Evolutionary conservation across 2,888 invertebrate genomes (phyloP), one percentile per base, ranked within the genome.

Genomic region (Corbicula japonica): DNA sequence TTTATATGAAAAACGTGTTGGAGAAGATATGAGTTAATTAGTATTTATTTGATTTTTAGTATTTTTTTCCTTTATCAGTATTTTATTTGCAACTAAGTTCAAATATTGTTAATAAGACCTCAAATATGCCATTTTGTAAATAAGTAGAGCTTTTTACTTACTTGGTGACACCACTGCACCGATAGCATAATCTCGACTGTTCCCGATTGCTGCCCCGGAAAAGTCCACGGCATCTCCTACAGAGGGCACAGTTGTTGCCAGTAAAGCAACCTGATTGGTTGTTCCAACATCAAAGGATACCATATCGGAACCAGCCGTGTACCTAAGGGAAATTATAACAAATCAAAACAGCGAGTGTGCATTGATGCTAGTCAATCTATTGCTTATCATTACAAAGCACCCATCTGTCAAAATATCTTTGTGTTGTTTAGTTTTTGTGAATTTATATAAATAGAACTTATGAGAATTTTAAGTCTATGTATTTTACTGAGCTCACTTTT

Each of bases 151-250:
- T 6, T 46, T 32, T 28, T n/a, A 73, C 71, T 23, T 56, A 80
- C 80, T 76, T 46, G 44, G 52, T 21, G 63, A 54, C 15, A 81
- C 46, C 0, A 62, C 56, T 0, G 63, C 74, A 6, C 74, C 76
- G n/a, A 81, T 66, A 5, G 76, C 76, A 48, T 81, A 81, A 26
- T 74, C 66, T 32, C 74, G 26, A 32, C 5, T 32, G 23, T 30
- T 32, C 5, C 48, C 23, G 12, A 54, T 30, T 1, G 54, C 26
- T 1, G 74, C 80, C 6, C 32, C 30, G 4, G 69, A 30, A 34
- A 70, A 81, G 35, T 70, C 60, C 4, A 77, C 66, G 2, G 52
- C 46, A 18, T 38, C 54, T 1, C 69, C 70, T 6, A 74, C 48
- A 28, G 69, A 23, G 0, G 66, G 60, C 1, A 58, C 44, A 8